These are phyloP conservation scores for Sesamia inferens DNA, from an alignment of 2,888 invertebrate species.

Conservation along the genomic window DNA sequence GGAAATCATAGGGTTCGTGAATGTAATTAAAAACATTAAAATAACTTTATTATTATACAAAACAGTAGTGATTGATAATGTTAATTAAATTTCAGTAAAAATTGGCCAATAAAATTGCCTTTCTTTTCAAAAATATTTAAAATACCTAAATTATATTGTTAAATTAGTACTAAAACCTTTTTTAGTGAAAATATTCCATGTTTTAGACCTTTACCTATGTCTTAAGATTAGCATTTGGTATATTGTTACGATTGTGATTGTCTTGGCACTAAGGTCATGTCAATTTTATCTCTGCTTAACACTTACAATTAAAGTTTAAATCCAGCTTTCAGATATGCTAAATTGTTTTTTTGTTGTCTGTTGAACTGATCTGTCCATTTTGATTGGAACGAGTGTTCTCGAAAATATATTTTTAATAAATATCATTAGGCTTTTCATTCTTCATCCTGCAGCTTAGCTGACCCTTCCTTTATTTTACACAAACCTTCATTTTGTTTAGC, in stretches of 20 bases:
- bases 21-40: constrained; percentile 31
- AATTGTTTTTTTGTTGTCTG: constrained; percentile 77
- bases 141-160: constrained; percentile 71
- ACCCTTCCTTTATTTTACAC: constrained; percentile 68
- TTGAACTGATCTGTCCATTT: constrained; percentile 86
- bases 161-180: constrained; percentile 66
- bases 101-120: constrained; percentile 84
- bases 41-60: constrained; percentile 45
- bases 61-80: constrained; percentile 49
- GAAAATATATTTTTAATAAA: constrained; percentile 88
- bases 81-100: constrained; percentile 47
- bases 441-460: constrained; percentile 81
- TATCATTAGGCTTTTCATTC: constrained; percentile 87
- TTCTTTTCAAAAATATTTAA: constrained; percentile 74
- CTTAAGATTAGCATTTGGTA: constrained; percentile 64
- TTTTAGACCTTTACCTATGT: constrained; percentile 69
- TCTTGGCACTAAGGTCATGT: constrained; percentile 77
- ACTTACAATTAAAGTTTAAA: constrained; percentile 78
- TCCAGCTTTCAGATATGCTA: constrained; percentile 82
- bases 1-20: constrained; percentile 21
- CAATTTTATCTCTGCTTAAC: constrained; percentile 74
- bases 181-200: constrained; percentile 70
- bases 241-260: constrained; percentile 69
- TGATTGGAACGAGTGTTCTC: constrained; percentile 83
- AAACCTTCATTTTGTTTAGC: constrained; percentile 54